These are phyloP conservation scores for Heliconius sara DNA, from an alignment of 2,888 invertebrate species.

Conservation along the genomic window DNA sequence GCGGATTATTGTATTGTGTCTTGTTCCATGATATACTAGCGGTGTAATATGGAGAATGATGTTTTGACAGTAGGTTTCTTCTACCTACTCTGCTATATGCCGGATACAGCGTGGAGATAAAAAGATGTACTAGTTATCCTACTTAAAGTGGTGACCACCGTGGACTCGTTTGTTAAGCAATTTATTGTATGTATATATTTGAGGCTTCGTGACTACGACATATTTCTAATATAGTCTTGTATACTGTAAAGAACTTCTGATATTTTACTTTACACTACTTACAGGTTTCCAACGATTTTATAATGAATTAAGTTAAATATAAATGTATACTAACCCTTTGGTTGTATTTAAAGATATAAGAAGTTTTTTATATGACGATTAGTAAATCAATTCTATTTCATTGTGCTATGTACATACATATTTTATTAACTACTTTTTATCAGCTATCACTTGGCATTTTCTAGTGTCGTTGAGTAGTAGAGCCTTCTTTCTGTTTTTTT, in stretches of 20 bases:
- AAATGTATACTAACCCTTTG: not conserved
- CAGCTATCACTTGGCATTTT: not conserved
- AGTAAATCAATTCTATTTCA: constrained; percentile 5
- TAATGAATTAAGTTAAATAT: not conserved
- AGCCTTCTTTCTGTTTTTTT: constrained; percentile 38
- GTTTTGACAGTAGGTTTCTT: not conserved
- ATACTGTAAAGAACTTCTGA: not conserved
- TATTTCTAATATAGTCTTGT: constrained; percentile 15
- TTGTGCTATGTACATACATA: not conserved
- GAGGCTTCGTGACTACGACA: constrained; percentile 14
- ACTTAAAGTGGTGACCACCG: constrained; percentile 49
- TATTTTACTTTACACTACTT: not conserved
- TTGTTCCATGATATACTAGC: constrained; percentile 43
- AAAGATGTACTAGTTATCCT: constrained; percentile 26
- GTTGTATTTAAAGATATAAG: not conserved
- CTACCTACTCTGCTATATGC: not conserved
- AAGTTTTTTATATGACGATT: not conserved
- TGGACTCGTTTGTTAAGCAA: constrained; percentile 48
- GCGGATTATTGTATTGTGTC: constrained; percentile 46
- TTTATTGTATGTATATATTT: constrained; percentile 29
- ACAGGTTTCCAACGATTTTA: constrained; percentile 5
- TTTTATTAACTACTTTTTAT: not conserved
- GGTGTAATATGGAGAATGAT: constrained; percentile 19
- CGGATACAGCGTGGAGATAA: not conserved
- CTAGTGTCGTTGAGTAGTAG: not conserved